phyloP scores from a whole-genome alignment of 2,113 vertebrate species.

The Entomyzon cyanotis region DNA sequence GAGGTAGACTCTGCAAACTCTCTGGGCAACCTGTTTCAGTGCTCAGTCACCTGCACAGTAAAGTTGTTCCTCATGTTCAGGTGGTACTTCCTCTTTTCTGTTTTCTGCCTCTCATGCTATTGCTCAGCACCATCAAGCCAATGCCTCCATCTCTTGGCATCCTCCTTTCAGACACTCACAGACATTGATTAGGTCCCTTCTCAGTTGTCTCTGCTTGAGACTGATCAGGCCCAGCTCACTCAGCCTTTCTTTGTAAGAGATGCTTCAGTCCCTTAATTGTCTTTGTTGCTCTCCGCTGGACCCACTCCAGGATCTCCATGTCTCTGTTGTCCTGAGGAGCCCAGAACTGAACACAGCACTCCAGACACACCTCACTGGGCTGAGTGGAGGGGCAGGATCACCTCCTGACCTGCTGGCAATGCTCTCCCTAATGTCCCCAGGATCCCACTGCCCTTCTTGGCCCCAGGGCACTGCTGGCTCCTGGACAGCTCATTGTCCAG shows the following conservation, averaged over 20 bases:
- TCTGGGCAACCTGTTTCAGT: background rate
- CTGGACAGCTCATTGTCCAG: background rate
- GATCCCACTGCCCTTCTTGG: background rate
- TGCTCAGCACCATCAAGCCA: background rate
- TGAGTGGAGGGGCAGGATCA: background rate
- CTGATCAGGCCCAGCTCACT: background rate
- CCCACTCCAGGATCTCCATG: background rate
- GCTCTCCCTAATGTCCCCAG: background rate
- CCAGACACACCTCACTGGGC: fast-evolving
- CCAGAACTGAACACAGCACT: background rate
- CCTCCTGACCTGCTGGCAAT: background rate
- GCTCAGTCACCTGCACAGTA: background rate
- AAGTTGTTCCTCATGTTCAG: background rate
- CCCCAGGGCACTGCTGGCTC: background rate
- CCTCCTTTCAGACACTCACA: background rate
- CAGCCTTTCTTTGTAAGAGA: background rate
- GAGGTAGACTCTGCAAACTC: background rate
- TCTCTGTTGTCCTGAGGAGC: background rate
- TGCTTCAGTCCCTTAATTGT: background rate
- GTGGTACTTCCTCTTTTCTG: background rate
- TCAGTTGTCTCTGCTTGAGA: background rate
- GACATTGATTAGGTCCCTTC: fast-evolving
- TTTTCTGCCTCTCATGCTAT: background rate
- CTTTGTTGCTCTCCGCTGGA: background rate
- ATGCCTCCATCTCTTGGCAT: background rate